Conservation (phyloP, 2,113 vertebrate species). For the Lamprologus sp. region DNA sequence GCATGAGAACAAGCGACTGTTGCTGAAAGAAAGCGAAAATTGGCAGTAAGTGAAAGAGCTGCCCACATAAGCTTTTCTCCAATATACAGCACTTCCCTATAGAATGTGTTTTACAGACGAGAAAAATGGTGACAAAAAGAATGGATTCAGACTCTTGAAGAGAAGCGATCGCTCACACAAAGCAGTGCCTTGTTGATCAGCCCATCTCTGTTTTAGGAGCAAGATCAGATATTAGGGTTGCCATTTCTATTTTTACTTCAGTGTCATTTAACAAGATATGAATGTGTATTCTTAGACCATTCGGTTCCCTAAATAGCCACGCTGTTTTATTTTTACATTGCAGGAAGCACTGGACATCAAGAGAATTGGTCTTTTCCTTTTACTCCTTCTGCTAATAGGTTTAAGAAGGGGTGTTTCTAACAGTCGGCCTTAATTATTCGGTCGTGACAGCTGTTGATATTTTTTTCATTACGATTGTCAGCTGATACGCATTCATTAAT, state of each 20-base stretch:
- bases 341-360: neutral
- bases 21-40: constrained; percentile 6
- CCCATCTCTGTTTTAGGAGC: neutral
- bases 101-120: constrained; percentile 5
- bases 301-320: constrained; percentile 3
- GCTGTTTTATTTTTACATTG: neutral
- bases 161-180: neutral
- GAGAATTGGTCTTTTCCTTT: neutral
- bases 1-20: neutral
- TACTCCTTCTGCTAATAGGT: neutral
- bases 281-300: constrained; percentile 16
- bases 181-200: neutral
- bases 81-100: neutral
- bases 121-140: constrained; percentile 14
- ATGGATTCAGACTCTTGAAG: neutral
- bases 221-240: neutral
- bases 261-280: neutral
- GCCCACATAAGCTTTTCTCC: neutral
- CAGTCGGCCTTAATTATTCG: neutral
- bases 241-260: neutral
- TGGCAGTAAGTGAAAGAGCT: neutral
- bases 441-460: neutral
- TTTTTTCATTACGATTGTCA: neutral
- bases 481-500: neutral
- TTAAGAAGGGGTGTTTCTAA: neutral